Base-by-base conservation (phyloP, 2,113 vertebrate genomes). In the Amphiprion percula region DNA sequence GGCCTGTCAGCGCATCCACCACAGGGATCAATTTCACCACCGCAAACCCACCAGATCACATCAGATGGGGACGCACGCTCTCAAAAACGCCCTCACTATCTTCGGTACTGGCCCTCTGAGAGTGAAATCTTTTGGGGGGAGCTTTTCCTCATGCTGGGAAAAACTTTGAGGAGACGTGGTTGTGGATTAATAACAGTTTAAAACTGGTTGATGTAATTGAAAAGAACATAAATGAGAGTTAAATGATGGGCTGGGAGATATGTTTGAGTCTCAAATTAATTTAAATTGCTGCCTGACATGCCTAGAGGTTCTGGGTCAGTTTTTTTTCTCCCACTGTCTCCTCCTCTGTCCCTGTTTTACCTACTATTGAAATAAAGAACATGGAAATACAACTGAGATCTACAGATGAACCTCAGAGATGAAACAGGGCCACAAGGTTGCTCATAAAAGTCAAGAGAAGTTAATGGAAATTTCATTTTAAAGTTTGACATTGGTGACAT, bases 251-350 rank as follows among this genome's bases (percentile, higher is more conserved):
- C 89, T 87, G 9, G 16, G 87, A 90, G 87, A 90, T 77, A 44
- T 61, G 26, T 75, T 44, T 54, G 56, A 85, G 82, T 90, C 84
- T 88, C 87, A 85, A 80, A 87, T 90, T 87, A 87, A 88, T 90
- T 90, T 85, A 76, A 80, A 83, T 83, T 49, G 50, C 74, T 81
- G 58, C 46, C 1, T 85, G 83, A 84, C 84, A 82, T 87, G 76
- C 88, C 88, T 84, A 85, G 73, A 87, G 88, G 88, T 88, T 90
- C 86, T 88, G 79, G 88, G 81, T 83, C 83, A 90, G 47, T 68
- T 16, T 75, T 67, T 80, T 68, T 39, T 2, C 0, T 23, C 28
- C 33, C 14, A 44, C n/a, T 21, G 24, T 61, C 68, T 75, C 58
- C 16, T 65, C 41, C n/a, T 58, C 44, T 72, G 76, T 56, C 61